Evolutionary conservation across 2,797 vertebrate genomes (phyloP), one percentile per base, ranked within the genome.

Genomic region (Petrocephalus schoutedeni): DNA sequence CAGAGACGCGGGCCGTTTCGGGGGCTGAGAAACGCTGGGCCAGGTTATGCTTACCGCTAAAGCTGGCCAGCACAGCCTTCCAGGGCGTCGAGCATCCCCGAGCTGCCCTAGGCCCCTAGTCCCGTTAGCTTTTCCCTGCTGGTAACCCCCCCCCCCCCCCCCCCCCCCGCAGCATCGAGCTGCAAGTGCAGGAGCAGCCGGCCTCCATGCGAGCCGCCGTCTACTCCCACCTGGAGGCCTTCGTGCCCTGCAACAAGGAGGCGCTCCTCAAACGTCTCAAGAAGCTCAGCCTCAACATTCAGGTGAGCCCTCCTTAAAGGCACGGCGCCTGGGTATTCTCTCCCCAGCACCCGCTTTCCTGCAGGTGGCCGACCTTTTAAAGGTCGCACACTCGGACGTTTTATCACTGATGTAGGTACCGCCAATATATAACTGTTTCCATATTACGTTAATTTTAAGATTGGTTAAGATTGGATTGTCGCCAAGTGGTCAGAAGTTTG

Each of bases 191-290:
- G 95, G 98, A 99, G 90, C 94, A 98, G 91, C 96, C 95, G 88
- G 95, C 95, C 16, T 93, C 93, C 36, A 87, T 96, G 89, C 97
- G 97, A 21, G 95, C 93, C n/a, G 94, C 94, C 67, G 96, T 99
- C 86, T 99, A 98, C 91, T 95, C 96, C 10, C 97, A 99, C 91
- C 95, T 99, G 90, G 98, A 98, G 94, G 97, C 97, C 58, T 99
- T 99, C 86, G 97, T 99, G 91, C 98, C 98, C 0, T 99, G 98
- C 94, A 99, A 97, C 94, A 99, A 98, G 92, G 98, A 99, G 91
- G 97, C 97, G 0, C 95, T 99, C 89, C 97, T 99, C 89, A 99
- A 99, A 92, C 97, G 98, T 36, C 95, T 99, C 83, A 98, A 97
- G 94, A 99, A 99, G 93, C 93, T 99, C 89, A 98, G 98, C 89